Conservation (phyloP, 1,140 invertebrate genomes). For the Hestina assimilis region DNA sequence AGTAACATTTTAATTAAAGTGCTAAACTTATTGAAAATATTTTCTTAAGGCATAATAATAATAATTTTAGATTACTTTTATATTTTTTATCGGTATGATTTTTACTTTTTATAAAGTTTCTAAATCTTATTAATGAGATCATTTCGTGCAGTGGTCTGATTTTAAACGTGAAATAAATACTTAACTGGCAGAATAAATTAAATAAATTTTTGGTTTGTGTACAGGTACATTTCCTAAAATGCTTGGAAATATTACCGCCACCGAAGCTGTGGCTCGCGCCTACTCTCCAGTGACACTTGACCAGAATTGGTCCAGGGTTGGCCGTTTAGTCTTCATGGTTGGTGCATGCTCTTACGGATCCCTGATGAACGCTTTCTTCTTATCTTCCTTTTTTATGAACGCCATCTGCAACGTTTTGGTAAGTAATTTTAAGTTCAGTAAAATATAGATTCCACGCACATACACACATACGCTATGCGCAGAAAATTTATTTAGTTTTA, state of each 20-base stretch:
- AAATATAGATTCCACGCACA: too few relatives aligned
- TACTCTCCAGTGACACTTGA: conserved; percentile 82
- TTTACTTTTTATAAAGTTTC: too few relatives aligned
- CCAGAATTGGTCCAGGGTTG: conserved; percentile 82
- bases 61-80: too few relatives aligned
- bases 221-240: conserved; percentile 19
- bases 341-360: conserved; percentile 82
- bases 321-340: conserved; percentile 82
- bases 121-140: too few relatives aligned
- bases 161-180: too few relatives aligned
- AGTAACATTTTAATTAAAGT: too few relatives aligned
- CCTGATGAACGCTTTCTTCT: conserved; percentile 50
- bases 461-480: neutral
- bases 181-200: too few relatives aligned
- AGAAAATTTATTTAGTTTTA: too few relatives aligned
- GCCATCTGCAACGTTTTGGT: conserved; percentile 39
- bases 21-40: too few relatives aligned
- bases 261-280: neutral
- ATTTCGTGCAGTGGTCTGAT: too few relatives aligned
- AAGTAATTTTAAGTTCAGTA: conserved; percentile 16
- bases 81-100: too few relatives aligned
- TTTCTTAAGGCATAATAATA: too few relatives aligned
- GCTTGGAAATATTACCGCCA: conserved; percentile 8
- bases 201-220: neutral
- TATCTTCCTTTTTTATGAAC: conserved; percentile 50